phyloP scores from a whole-genome alignment of 2,113 vertebrate genomes.

The Lontra canadensis region DNA sequence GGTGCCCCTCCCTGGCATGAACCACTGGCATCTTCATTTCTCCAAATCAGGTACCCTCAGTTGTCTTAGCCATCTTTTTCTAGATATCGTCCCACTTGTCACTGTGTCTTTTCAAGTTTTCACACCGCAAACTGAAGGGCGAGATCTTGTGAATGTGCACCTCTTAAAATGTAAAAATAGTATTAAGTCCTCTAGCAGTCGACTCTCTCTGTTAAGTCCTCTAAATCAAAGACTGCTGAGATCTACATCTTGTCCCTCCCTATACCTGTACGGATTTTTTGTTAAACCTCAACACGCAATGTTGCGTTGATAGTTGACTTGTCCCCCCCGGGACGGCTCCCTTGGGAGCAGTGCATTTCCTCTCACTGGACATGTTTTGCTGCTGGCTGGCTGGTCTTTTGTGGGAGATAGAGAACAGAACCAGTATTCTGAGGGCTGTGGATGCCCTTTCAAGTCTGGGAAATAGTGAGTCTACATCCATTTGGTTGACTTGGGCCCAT shows the following conservation, averaged over 20 bases:
- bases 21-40: background rate
- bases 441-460: background rate
- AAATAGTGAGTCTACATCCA: background rate
- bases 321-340: background rate
- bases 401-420: background rate
- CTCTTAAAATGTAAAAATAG: background rate
- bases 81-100: background rate
- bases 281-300: background rate
- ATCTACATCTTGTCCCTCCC: background rate
- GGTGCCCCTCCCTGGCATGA: fast-evolving
- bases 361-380: too few species aligned
- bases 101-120: background rate
- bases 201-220: background rate
- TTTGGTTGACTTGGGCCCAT: background rate
- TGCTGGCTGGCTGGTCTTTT: background rate
- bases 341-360: background rate
- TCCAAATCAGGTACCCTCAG: background rate
- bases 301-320: background rate
- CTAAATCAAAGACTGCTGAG: background rate
- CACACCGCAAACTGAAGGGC: background rate
- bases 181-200: background rate
- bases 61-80: background rate
- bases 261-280: background rate
- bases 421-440: background rate
- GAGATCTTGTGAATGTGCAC: background rate